Evolutionary conservation across 2,797 vertebrate genomes (phyloP).

Genomic region (Todus mexicanus): DNA sequence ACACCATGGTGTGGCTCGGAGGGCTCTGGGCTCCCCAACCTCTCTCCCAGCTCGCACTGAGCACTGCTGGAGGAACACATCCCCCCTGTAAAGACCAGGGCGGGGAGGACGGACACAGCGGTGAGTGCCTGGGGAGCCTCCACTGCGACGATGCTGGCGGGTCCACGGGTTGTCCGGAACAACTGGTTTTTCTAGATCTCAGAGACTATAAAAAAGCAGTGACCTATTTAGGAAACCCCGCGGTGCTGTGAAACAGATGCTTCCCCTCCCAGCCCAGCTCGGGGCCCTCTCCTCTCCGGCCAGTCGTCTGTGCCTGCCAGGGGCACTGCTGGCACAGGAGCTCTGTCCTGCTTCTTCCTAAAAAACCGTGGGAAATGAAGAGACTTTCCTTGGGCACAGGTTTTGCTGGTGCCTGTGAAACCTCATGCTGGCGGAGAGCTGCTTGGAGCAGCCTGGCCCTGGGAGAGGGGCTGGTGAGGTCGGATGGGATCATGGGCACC

Average conservation of each 20-base stretch:
- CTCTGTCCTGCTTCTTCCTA: not conserved
- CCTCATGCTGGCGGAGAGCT: not conserved
- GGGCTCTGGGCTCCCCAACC: accelerated
- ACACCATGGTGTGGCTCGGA: accelerated
- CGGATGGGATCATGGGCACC: not conserved
- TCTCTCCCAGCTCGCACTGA: not conserved
- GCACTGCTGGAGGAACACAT: not conserved
- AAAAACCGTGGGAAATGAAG: not conserved
- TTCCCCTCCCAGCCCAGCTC: not conserved
- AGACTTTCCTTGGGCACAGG: not conserved
- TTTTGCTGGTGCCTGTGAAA: not conserved
- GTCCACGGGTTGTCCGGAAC: not conserved
- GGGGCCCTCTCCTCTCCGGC: not conserved
- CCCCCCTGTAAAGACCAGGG: not conserved
- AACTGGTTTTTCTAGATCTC: conserved; percentile 59
- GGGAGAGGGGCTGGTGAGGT: not conserved
- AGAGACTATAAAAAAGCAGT: conserved; percentile 46
- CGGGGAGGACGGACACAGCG: accelerated
- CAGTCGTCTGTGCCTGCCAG: not conserved
- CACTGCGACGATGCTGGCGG: accelerated
- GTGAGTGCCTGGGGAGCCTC: not conserved
- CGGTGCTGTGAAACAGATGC: conserved; percentile 1
- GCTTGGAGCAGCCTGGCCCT: not conserved
- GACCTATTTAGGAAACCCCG: conserved; percentile 54
- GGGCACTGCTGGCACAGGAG: not conserved